Evolutionary conservation across 2,797 vertebrate species (phyloP).

Genomic region (Cichlasoma orientale): DNA sequence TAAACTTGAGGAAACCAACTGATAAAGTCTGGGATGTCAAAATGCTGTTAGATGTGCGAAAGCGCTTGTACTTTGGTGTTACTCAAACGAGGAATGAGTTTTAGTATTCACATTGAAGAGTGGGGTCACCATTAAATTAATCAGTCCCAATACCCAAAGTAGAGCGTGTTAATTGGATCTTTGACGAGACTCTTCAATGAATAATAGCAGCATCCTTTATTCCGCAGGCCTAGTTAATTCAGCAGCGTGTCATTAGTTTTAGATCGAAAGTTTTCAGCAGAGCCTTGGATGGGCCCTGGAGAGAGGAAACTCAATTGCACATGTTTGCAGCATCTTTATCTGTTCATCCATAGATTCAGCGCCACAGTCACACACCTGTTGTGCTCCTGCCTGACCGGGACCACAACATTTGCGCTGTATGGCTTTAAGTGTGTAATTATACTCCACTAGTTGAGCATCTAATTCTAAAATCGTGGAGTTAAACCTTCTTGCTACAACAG

Average conservation of each 20-base stretch:
- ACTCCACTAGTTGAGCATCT: not conserved
- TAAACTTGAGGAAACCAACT: not conserved
- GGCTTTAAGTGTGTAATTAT: not conserved
- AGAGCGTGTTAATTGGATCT: conserved; percentile 58
- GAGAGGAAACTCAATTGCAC: not conserved
- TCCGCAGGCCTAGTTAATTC: conserved; percentile 43
- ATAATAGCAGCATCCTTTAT: conserved; percentile 45
- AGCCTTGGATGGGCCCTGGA: not conserved
- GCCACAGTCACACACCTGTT: conserved; percentile 11
- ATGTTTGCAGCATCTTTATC: not conserved
- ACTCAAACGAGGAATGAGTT: not conserved
- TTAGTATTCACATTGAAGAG: conserved; percentile 42
- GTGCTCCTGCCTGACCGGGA: not conserved
- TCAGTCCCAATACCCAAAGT: conserved; percentile 47
- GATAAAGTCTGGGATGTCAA: not conserved
- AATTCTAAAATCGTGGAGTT: not conserved
- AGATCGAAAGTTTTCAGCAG: conserved; percentile 32
- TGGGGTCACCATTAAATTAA: conserved; percentile 41
- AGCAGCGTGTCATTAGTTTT: conserved; percentile 55
- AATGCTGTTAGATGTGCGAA: not conserved
- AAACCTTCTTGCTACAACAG: not conserved
- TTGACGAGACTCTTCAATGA: conserved; percentile 51
- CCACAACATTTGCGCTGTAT: not conserved
- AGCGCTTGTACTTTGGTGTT: not conserved
- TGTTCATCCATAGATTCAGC: conserved; percentile 2